A percentile compares a stretch with the other conserved stretches of the same genome.
Conservation (phyloP, 2,113 vertebrate species). For the Galemys pyrenaicus region DNA sequence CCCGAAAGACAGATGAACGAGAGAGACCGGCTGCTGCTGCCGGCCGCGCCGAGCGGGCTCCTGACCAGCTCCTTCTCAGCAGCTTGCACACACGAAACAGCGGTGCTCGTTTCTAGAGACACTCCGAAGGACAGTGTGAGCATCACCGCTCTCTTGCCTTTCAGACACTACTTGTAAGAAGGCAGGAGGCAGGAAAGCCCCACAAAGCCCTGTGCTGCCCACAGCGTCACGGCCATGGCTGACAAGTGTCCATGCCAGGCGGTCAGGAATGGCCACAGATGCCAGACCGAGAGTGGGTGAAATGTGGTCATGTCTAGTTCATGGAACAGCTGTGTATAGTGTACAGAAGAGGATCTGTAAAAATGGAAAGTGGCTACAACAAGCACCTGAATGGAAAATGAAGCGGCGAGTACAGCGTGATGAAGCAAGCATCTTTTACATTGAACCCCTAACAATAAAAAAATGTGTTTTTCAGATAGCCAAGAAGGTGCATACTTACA, state of each 20-base stretch:
- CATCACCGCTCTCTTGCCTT: neutral
- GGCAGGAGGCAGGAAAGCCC: neutral
- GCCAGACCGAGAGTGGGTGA: no score
- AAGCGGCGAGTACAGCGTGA: neutral
- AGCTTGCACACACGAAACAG: no score
- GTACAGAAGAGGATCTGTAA: neutral
- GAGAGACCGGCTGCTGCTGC: no score
- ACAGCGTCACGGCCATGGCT: no score
- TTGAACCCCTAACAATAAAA: neutral
- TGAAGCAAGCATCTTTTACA: neutral
- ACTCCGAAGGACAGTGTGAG: neutral
- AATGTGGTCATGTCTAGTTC: neutral
- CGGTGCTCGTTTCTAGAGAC: neutral
- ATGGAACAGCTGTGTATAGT: neutral
- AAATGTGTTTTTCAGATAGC: neutral
- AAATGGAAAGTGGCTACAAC: neutral
- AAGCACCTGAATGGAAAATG: neutral
- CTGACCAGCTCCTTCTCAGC: no score
- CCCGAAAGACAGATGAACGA: no score
- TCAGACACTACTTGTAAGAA: neutral
- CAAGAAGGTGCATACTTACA: conserved; percentile 85
- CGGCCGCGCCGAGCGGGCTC: no score
- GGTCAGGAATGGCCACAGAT: no score
- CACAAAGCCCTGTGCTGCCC: no score
- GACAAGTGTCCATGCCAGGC: no score